Base-by-base conservation (phyloP, 2,113 vertebrate species). In the Gnathonemus longibarbis region DNA sequence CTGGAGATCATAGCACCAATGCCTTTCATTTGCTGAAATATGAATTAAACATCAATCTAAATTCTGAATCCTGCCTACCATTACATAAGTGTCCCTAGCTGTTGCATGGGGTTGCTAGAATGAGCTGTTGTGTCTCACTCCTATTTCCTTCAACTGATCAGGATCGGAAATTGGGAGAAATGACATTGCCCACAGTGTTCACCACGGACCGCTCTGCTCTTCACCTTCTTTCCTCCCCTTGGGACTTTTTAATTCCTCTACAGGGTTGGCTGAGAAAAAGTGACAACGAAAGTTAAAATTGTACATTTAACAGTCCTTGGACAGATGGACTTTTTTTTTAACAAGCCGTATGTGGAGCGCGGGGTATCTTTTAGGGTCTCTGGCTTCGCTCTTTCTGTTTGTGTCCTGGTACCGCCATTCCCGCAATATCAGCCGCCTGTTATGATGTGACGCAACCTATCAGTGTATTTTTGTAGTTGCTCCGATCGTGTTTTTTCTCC, bases 281-380 rank as follows among this genome's bases (percentile, higher is more conserved):
- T 89, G 92, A 91, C 91, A 93, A 50, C 89, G 52, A 92, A 92
- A 94, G 93, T 92, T 94, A 90, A 91, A 93, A 84, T n/a, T 94
- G 11, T 92, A 93, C 89, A 90, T 94, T 94, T 94, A 93, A 94
- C 92, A 92, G 91, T 88, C 91, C 90, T 88, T 39, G 74, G 85
- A 88, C 35, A 45, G 91, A 88, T 74, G 66, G n/a, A 70, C 87
- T 39, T 39, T 88, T 31, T 62, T 35, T 94, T 93, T 94, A 88
- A 91, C 35, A 91, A 92, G 92, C 90, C 77, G 87, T 88, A 92
- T 91, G 45, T 27, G 89, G 50, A 91, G 92, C 92, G 91, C 89
- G 90, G 90, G 74, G 77, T 83, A 58, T 87, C 48, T 21, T 35
- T 80, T 21, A 19, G 7, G 88, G 45, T 91, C 66, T 89, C 52